Evolutionary conservation across 2,797 vertebrate species (phyloP).

Genomic region (Lycodopsis pacificus): DNA sequence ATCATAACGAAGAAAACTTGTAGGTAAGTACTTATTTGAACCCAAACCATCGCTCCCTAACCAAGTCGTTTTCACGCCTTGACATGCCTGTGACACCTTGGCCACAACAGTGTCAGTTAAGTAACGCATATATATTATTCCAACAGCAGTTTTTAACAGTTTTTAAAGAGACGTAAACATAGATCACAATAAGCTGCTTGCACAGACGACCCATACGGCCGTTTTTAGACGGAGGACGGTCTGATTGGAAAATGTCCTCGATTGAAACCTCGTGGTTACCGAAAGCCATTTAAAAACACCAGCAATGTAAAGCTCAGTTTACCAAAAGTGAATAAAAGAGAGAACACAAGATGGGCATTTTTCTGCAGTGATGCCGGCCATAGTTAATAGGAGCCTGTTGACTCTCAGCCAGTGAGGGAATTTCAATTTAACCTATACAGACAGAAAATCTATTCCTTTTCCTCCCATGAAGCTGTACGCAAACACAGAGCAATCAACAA

Average conservation of each 20-base stretch:
- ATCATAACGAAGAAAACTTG: no score
- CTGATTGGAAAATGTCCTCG: neutral
- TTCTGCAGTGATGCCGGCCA: constrained; percentile 17
- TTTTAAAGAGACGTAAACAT: neutral
- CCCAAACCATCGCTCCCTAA: neutral
- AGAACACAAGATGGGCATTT: constrained; percentile 18
- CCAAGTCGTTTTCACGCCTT: neutral
- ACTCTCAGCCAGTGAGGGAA: constrained; percentile 43
- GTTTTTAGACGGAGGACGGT: neutral
- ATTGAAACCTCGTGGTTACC: neutral
- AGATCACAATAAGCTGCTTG: neutral
- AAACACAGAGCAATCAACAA: constrained; percentile 57
- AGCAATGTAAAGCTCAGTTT: neutral
- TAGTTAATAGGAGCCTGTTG: constrained; percentile 43
- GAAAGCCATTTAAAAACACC: neutral
- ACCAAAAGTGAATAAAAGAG: constrained; percentile 1
- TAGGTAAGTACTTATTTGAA: no score
- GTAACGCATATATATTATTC: neutral
- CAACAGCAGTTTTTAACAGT: neutral
- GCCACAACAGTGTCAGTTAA: neutral
- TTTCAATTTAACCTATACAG: constrained; percentile 58
- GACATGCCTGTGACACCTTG: neutral
- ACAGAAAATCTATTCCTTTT: constrained; percentile 59
- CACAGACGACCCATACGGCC: neutral
- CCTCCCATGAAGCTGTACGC: constrained; percentile 47